Conservation (phyloP, 2,797 vertebrate genomes). For the Etheostoma perlongum region DNA sequence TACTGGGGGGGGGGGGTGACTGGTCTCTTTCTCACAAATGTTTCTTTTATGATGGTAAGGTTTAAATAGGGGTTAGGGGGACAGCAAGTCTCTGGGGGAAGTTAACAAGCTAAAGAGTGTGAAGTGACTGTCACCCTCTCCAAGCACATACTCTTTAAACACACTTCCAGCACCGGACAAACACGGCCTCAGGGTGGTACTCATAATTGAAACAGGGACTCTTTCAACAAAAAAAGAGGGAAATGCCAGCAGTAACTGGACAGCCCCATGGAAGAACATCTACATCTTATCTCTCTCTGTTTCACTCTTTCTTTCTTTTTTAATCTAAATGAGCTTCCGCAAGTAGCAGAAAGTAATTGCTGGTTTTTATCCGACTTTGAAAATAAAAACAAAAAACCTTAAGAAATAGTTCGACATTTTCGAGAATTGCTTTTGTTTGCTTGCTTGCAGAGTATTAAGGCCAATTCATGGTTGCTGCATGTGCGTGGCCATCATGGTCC, state of each 20-base stretch:
- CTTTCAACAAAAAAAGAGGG: slow-evolving; percentile 55
- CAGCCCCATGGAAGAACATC: slow-evolving; percentile 25
- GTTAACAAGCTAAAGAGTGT: slow-evolving; percentile 73
- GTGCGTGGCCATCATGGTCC: not conserved
- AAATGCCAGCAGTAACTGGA: slow-evolving; percentile 30
- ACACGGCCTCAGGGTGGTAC: slow-evolving; percentile 51
- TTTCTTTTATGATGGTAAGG: slow-evolving; percentile 62
- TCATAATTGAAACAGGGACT: slow-evolving; percentile 63
- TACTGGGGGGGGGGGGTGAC: slow-evolving; percentile 6
- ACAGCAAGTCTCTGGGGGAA: slow-evolving; percentile 62
- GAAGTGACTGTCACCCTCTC: slow-evolving; percentile 70
- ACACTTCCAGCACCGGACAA: slow-evolving; percentile 63
- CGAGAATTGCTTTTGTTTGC: not conserved
- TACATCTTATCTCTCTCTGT: slow-evolving; percentile 5
- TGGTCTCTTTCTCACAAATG: slow-evolving; percentile 51
- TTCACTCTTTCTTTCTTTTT: slow-evolving; percentile 7
- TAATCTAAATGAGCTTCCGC: not conserved
- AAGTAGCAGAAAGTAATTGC: too few species aligned
- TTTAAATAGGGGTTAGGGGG: slow-evolving; percentile 47
- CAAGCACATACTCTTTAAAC: slow-evolving; percentile 57
- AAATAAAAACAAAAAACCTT: slow-evolving; percentile 1
- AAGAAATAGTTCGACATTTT: not conserved
- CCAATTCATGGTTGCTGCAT: not conserved
- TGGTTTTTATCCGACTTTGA: not conserved
- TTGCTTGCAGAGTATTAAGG: not conserved